Base-by-base conservation (phyloP, 2,888 invertebrate genomes). In the Acleris sparsana region DNA sequence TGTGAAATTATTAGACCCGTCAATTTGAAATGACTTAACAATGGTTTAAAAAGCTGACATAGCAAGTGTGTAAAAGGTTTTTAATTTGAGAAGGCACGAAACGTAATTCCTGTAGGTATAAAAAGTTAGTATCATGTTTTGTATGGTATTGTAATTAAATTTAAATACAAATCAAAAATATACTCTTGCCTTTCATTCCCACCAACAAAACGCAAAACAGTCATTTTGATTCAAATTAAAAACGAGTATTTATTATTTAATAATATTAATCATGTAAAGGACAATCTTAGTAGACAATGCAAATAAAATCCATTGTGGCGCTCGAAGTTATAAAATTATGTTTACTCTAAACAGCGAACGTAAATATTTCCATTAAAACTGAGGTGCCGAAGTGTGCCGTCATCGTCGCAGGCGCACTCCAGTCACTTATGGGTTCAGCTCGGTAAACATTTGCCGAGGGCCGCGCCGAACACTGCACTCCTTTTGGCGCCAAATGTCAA, bases 401-500 rank as follows among this genome's bases (percentile, higher is more conserved):
- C 48, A 57, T 39, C 66, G 52, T 51, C 11, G 22, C 57, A 22
- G 43, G 63, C 69, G 68, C 73, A 71, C 74, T 78, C 71, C 62
- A 74, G 72, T 77, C 82, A 82, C 84, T 83, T 82, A 80, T 72
- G 72, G 77, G 76, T 82, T 71, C 78, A 76, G 75, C 76, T 83
- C 75, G 72, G 84, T 86, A 86, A 88, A 87, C 86, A 84, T 87
- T 86, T 84, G 84, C 80, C 76, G 75, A 79, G 80, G 80, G 80
- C 83, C 76, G 75, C 83, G 79, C 78, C 83, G 82, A 84, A 85
- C 84, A 80, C 78, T 73, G 79, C 80, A 81, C 82, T 85, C 77
- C 76, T 71, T 72, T 71, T 83, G 89, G 88, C 86, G 88, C 86
- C 84, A 80, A 88, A 85, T 87, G 87, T 86, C 85, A 89, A 82